Conservation (phyloP, 2,797 vertebrate genomes). For the Merluccius polli region DNA sequence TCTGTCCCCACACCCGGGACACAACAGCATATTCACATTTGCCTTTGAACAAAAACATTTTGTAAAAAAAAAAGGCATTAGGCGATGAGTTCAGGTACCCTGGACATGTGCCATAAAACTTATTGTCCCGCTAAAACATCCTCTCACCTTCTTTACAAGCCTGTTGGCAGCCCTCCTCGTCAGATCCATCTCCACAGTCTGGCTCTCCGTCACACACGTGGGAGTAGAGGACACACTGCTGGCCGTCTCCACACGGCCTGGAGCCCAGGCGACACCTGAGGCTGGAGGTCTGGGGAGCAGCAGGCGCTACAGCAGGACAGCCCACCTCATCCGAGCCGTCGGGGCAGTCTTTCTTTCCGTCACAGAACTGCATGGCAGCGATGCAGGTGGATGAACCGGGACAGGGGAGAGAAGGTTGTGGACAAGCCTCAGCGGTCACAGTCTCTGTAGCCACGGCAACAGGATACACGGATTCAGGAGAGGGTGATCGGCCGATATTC, state of each 20-base stretch:
- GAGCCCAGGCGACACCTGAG: slow-evolving; percentile 60
- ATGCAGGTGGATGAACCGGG: slow-evolving; percentile 54
- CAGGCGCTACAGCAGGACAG: background rate
- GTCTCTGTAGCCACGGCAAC: background rate
- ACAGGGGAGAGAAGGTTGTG: slow-evolving; percentile 37
- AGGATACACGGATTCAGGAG: background rate
- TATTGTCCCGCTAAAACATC: background rate
- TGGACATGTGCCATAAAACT: no score
- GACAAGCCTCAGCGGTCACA: background rate
- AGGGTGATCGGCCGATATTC: background rate
- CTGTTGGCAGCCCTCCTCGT: slow-evolving; percentile 71
- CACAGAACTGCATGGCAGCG: background rate
- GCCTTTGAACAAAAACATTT: no score
- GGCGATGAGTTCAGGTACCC: no score
- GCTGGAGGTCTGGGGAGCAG: no score
- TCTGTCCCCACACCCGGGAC: background rate
- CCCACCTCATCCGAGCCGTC: slow-evolving; percentile 1
- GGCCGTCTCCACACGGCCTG: slow-evolving; percentile 67
- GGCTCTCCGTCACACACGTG: slow-evolving; percentile 82
- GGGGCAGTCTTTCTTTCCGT: background rate
- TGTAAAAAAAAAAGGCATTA: no score
- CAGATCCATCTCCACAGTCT: slow-evolving; percentile 82
- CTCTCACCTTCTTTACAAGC: background rate
- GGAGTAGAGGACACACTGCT: slow-evolving; percentile 68
- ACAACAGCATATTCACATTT: background rate